A percentile compares a stretch with the other conserved stretches of the same genome.
phyloP scores from a whole-genome alignment of 2,888 invertebrate species.

The Apamea crenata region DNA sequence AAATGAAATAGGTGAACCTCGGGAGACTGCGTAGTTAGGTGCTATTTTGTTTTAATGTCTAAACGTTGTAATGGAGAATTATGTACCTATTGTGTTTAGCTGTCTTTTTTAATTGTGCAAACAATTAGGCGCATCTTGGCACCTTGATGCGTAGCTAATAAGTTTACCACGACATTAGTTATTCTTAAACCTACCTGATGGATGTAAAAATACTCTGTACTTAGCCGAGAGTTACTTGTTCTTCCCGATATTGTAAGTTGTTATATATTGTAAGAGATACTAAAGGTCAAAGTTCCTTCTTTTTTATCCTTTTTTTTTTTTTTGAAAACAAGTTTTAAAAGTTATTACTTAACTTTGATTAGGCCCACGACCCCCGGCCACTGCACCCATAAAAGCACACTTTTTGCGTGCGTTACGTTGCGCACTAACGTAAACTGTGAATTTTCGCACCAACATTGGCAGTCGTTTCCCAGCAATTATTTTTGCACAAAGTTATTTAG shows the following conservation, averaged over 20 bases:
- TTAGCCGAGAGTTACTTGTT: no score
- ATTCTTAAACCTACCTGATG: no score
- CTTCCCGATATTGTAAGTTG: no score
- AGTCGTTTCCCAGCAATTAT: background rate
- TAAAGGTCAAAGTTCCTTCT: no score
- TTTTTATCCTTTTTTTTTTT: no score
- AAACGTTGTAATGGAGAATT: background rate
- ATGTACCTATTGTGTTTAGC: background rate
- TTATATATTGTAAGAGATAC: no score
- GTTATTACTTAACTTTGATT: background rate
- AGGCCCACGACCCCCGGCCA: background rate
- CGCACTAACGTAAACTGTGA: background rate
- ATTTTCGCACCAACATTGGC: background rate
- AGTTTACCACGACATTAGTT: background rate
- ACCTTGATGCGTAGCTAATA: background rate
- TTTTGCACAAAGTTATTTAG: background rate
- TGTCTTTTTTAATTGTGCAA: background rate
- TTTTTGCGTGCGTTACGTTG: background rate
- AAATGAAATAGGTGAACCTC: background rate
- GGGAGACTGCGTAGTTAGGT: background rate
- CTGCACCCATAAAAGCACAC: background rate
- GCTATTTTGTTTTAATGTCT: slow-evolving; percentile 14
- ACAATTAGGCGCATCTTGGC: background rate
- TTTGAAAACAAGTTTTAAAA: no score
- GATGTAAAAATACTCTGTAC: background rate